These are phyloP conservation scores for Phylloscopus collybita DNA, from an alignment of 2,797 vertebrate genomes.

Conservation along the genomic window DNA sequence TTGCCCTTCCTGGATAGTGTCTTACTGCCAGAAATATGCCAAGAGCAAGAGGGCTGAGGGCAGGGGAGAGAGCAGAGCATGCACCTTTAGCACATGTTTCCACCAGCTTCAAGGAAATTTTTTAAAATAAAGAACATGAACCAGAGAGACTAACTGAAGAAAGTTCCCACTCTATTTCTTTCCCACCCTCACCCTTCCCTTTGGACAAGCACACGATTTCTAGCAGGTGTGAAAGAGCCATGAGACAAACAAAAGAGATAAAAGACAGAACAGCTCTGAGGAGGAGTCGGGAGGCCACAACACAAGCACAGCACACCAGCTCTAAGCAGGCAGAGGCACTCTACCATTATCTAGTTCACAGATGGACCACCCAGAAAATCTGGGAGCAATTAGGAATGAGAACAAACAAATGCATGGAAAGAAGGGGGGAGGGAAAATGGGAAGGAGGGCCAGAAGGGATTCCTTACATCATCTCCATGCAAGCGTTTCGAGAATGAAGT, in stretches of 20 bases:
- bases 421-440: constrained; percentile 19
- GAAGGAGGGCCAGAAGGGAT: constrained; percentile 18
- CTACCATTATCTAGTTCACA: constrained; percentile 77
- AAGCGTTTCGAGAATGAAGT: constrained; percentile 76
- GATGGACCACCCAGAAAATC: constrained; percentile 81
- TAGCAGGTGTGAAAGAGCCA: constrained; percentile 76
- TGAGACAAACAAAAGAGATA: constrained; percentile 69
- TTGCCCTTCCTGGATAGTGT: background rate
- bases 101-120: background rate
- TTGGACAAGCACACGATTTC: constrained; percentile 41
- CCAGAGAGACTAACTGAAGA: background rate
- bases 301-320: constrained; percentile 63
- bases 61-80: background rate
- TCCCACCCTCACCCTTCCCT: background rate
- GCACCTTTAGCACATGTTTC: background rate
- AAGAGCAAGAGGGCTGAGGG: background rate
- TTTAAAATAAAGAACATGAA: background rate
- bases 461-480: constrained; percentile 81
- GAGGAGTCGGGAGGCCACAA: constrained; percentile 71
- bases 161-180: background rate
- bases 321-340: constrained; percentile 63
- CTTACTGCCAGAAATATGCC: background rate
- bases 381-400: constrained; percentile 74
- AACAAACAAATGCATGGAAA: constrained; percentile 64
- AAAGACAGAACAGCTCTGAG: constrained; percentile 62